phyloP scores from a whole-genome alignment of 2,797 vertebrate genomes.

The Halcyon badia region DNA sequence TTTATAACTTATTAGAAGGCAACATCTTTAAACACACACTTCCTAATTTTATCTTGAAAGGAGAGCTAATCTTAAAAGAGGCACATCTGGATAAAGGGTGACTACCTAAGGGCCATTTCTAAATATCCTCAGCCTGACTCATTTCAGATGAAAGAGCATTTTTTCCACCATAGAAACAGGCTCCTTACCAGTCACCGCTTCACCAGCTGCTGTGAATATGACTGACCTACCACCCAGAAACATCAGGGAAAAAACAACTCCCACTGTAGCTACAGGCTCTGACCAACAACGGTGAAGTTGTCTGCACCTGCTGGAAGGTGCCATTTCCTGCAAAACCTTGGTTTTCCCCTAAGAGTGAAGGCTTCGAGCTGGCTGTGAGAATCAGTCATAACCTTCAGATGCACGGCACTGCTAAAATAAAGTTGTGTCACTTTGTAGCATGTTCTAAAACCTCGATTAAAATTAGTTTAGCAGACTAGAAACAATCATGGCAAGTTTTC shows the following conservation, averaged over 20 bases:
- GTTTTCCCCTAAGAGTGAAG: neutral
- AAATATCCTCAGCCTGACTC: neutral
- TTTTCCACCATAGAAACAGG: neutral
- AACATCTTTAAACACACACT: neutral
- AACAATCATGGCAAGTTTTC: conserved; percentile 20
- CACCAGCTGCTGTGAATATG: rapidly evolving
- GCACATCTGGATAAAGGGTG: neutral
- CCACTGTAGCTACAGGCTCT: neutral
- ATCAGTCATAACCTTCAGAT: neutral
- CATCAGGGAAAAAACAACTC: neutral
- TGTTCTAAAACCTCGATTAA: neutral
- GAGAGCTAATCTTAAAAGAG: neutral
- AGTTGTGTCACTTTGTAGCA: neutral
- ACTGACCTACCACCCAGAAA: neutral
- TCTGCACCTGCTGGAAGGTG: neutral
- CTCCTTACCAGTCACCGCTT: neutral
- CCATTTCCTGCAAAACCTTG: neutral
- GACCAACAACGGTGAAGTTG: neutral
- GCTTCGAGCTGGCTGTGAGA: neutral
- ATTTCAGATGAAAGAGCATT: neutral
- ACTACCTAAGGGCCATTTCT: neutral
- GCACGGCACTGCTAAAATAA: neutral
- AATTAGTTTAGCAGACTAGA: neutral
- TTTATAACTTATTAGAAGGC: neutral
- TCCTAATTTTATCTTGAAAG: neutral